These are phyloP conservation scores for Pholis gunnellus DNA, from an alignment of 2,113 vertebrate genomes.

Conservation along the genomic window DNA sequence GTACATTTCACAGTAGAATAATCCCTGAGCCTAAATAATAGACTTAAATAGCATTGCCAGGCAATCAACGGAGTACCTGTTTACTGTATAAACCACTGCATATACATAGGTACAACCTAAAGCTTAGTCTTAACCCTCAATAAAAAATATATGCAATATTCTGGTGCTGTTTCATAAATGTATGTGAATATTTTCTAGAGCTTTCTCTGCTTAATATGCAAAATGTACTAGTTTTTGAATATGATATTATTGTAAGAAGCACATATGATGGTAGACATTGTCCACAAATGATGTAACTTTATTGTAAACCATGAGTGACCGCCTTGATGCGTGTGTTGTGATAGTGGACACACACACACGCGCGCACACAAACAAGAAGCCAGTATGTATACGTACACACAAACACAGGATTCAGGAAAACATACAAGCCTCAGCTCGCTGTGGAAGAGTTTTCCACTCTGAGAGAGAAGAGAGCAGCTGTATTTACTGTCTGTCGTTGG, in stretches of 20 bases:
- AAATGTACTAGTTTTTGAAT: slow-evolving; percentile 70
- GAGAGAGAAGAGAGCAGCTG: slow-evolving; percentile 67
- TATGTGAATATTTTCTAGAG: slow-evolving; percentile 77
- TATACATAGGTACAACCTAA: slow-evolving; percentile 68
- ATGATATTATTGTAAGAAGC: slow-evolving; percentile 64
- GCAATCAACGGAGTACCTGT: slow-evolving; percentile 72
- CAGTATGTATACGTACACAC: slow-evolving; percentile 33
- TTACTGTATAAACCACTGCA: slow-evolving; percentile 56
- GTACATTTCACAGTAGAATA: slow-evolving; percentile 31
- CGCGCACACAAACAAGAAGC: slow-evolving; percentile 45
- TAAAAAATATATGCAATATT: slow-evolving; percentile 70
- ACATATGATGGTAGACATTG: slow-evolving; percentile 62
- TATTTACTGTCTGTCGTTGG: slow-evolving; percentile 73
- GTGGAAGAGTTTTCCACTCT: slow-evolving; percentile 50
- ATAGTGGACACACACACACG: slow-evolving; percentile 27
- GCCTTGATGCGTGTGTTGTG: slow-evolving; percentile 26
- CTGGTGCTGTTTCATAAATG: slow-evolving; percentile 77
- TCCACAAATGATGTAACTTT: slow-evolving; percentile 59
- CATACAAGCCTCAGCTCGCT: slow-evolving; percentile 50
- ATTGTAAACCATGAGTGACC: slow-evolving; percentile 53
- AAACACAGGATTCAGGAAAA: slow-evolving; percentile 58
- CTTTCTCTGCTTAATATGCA: slow-evolving; percentile 73
- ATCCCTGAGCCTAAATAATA: slow-evolving; percentile 40
- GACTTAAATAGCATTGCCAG: slow-evolving; percentile 48
- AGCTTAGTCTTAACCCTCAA: slow-evolving; percentile 56